Conservation (phyloP, 2,113 vertebrate species). For the Mus spicilegus region DNA sequence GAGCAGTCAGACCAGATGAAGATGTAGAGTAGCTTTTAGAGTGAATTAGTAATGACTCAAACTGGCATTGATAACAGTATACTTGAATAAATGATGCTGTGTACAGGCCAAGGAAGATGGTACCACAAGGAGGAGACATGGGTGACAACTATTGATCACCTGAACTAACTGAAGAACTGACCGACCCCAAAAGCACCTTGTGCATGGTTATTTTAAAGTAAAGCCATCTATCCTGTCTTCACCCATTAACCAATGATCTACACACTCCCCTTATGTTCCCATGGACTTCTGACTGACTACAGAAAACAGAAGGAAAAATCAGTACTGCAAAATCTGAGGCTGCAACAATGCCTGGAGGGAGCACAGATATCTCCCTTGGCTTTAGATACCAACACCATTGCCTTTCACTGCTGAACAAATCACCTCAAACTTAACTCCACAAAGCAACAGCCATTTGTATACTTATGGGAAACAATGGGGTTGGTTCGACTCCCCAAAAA, state of each 20-base stretch:
- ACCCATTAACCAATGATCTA: not conserved
- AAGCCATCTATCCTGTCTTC: too few relatives aligned
- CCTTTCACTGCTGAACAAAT: not conserved
- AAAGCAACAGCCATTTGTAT: not conserved
- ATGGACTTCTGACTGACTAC: not conserved
- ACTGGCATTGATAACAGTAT: not conserved
- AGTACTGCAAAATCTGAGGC: not conserved
- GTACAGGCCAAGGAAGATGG: not conserved
- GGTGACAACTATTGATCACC: not conserved
- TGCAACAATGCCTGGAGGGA: not conserved
- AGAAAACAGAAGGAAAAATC: not conserved
- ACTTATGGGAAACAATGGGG: not conserved
- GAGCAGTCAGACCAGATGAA: not conserved
- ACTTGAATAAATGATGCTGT: not conserved
- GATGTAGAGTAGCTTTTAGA: not conserved
- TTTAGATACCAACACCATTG: not conserved
- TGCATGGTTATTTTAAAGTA: not conserved
- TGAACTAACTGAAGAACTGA: not conserved
- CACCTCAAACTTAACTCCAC: not conserved
- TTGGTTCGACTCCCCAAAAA: not conserved
- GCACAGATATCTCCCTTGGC: not conserved
- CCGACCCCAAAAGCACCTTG: not conserved
- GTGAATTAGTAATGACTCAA: not conserved
- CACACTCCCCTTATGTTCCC: too few relatives aligned
- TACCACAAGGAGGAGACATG: not conserved